Evolutionary conservation across 1,140 invertebrate species (phyloP).

Genomic region (Zaprionus capensis): DNA sequence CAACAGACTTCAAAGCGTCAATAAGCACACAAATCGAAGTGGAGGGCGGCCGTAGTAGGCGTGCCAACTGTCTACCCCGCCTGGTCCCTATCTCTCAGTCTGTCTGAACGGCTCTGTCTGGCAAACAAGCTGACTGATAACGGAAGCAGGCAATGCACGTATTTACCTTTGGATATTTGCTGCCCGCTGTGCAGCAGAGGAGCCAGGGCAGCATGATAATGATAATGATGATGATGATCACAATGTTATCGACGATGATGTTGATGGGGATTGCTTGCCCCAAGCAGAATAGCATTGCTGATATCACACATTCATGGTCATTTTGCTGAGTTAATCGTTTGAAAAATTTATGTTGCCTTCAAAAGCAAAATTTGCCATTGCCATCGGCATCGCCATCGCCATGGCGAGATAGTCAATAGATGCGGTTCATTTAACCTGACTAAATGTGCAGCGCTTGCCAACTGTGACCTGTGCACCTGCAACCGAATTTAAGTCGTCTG

Average conservation of each 20-base stretch:
- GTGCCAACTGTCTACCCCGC: slow-evolving; percentile 37
- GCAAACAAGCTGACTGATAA: slow-evolving; percentile 80
- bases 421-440: slow-evolving; percentile 80
- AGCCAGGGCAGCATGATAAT: slow-evolving; percentile 42
- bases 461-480: slow-evolving; percentile 50
- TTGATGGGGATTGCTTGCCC: slow-evolving; percentile 18
- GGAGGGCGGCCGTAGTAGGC: slow-evolving; percentile 23
- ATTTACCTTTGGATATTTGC: slow-evolving; percentile 78
- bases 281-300: slow-evolving; percentile 52
- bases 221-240: slow-evolving; percentile 17
- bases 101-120: slow-evolving; percentile 39
- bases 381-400: slow-evolving; percentile 33
- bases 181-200: slow-evolving; percentile 36
- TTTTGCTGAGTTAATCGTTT: slow-evolving; percentile 82
- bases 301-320: slow-evolving; percentile 82
- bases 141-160: slow-evolving; percentile 80
- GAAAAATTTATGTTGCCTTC: slow-evolving; percentile 82
- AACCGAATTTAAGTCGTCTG: slow-evolving; percentile 15
- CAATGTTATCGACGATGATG: slow-evolving; percentile 28
- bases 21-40: slow-evolving; percentile 74
- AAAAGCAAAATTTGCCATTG: slow-evolving; percentile 78
- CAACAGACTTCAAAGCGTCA: slow-evolving; percentile 77
- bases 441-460: slow-evolving; percentile 73
- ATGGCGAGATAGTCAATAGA: slow-evolving; percentile 75
- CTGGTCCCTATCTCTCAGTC: slow-evolving; percentile 3